These are phyloP conservation scores for Cataglyphis albicans DNA, from an alignment of 2,888 invertebrate species.

Conservation along the genomic window DNA sequence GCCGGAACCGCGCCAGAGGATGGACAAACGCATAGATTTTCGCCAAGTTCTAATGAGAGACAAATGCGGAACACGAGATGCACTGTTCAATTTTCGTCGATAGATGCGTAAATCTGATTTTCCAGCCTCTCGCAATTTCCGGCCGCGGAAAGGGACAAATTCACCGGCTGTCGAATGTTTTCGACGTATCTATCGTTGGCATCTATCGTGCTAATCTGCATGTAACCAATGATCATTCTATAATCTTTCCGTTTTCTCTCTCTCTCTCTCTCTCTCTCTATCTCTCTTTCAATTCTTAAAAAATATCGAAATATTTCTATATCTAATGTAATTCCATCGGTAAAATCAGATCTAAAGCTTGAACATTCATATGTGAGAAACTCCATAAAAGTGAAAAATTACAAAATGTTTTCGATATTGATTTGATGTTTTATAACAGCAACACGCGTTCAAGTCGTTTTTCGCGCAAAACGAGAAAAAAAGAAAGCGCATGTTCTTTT, in stretches of 20 bases:
- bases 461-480: neutral
- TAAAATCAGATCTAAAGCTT: neutral
- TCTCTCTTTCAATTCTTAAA: neutral
- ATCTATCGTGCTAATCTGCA: conserved; percentile 1
- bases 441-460: neutral
- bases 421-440: neutral
- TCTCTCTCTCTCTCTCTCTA: no score
- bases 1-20: neutral
- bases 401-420: neutral
- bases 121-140: conserved; percentile 44
- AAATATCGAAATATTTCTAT: conserved; percentile 1
- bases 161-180: conserved; percentile 27
- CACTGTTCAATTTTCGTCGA: conserved; percentile 17
- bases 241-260: neutral
- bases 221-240: neutral
- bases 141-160: conserved; percentile 19
- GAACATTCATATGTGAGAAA: neutral
- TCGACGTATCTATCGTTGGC: conserved; percentile 2
- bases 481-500: neutral
- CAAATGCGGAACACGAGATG: conserved; percentile 18
- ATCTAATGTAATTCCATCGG: neutral
- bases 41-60: conserved; percentile 46
- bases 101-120: conserved; percentile 30
- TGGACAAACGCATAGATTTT: conserved; percentile 26
- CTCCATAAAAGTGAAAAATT: neutral